phyloP scores from a whole-genome alignment of 1,140 invertebrate genomes.

The Panulirus ornatus region DNA sequence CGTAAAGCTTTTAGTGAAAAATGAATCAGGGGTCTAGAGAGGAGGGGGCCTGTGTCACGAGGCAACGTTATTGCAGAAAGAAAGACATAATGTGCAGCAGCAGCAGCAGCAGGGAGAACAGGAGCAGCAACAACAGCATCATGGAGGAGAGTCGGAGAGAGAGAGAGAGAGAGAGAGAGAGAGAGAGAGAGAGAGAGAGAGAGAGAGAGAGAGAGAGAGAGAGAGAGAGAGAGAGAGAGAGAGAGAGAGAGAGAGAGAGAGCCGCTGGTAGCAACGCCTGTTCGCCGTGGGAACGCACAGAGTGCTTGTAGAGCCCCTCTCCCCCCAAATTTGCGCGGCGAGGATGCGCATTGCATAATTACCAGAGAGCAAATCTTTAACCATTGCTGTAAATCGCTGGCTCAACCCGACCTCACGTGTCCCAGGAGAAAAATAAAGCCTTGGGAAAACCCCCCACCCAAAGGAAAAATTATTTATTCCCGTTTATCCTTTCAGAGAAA shows the following conservation, averaged over 20 bases:
- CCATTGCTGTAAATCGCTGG: slow-evolving; percentile 35
- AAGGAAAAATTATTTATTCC: slow-evolving; percentile 31
- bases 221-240: not conserved
- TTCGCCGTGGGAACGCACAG: slow-evolving; percentile 31
- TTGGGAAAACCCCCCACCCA: not conserved
- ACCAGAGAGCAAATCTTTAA: slow-evolving; percentile 41
- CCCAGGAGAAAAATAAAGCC: not conserved
- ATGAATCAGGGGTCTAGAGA: too few relatives aligned
- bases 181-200: not conserved
- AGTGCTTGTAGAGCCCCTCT: slow-evolving; percentile 7
- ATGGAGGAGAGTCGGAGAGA: not conserved
- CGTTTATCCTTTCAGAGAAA: not conserved
- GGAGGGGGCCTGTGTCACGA: too few relatives aligned
- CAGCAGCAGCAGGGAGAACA: too few relatives aligned
- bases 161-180: not conserved
- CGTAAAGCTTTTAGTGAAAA: too few relatives aligned
- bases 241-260: not conserved
- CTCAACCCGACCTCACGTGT: not conserved
- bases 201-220: not conserved
- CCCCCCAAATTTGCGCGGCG: slow-evolving; percentile 42
- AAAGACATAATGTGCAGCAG: not conserved
- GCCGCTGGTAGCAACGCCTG: not conserved
- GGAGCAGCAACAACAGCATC: not conserved
- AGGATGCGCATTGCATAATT: slow-evolving; percentile 31
- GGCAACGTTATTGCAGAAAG: too few relatives aligned